These are phyloP conservation scores for Caradrina kadenii DNA, from an alignment of 2,888 invertebrate genomes.

Conservation along the genomic window DNA sequence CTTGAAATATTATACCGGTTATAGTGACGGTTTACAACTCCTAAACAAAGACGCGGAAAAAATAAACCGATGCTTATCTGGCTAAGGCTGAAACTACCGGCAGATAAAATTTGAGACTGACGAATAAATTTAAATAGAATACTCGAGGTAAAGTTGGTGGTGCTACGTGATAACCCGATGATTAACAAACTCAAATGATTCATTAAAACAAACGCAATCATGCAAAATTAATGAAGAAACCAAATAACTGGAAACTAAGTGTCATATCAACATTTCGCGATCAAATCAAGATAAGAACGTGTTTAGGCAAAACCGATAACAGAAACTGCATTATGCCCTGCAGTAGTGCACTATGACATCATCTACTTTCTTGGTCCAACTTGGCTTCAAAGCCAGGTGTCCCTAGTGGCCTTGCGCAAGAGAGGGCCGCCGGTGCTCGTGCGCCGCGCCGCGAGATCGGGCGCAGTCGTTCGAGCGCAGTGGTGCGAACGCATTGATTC, in stretches of 20 bases:
- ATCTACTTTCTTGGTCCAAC: slow-evolving; percentile 78
- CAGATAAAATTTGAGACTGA: not conserved
- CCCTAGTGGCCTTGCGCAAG: slow-evolving; percentile 80
- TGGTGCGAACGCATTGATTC: slow-evolving; percentile 67
- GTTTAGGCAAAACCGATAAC: slow-evolving; percentile 20
- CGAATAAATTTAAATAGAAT: not conserved
- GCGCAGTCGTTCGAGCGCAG: slow-evolving; percentile 67
- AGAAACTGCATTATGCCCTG: slow-evolving; percentile 54
- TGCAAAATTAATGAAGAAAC: slow-evolving; percentile 4
- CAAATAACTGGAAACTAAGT: slow-evolving; percentile 24
- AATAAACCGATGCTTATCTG: slow-evolving; percentile 6
- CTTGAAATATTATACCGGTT: slow-evolving; percentile 33
- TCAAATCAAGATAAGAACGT: slow-evolving; percentile 25
- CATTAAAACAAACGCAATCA: slow-evolving; percentile 21
- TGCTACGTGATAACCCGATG: slow-evolving; percentile 31
- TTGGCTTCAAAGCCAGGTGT: slow-evolving; percentile 73
- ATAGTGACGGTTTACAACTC: not conserved
- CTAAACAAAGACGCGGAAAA: slow-evolving; percentile 48
- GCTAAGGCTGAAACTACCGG: slow-evolving; percentile 6
- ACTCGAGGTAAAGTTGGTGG: not conserved
- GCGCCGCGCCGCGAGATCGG: slow-evolving; percentile 52
- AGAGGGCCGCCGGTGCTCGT: slow-evolving; percentile 58
- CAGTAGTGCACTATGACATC: slow-evolving; percentile 74
- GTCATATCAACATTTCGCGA: slow-evolving; percentile 28
- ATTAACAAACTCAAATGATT: slow-evolving; percentile 28